Evolutionary conservation across 2,797 vertebrate species (phyloP).

Genomic region (Amblyopsis hoosieri): DNA sequence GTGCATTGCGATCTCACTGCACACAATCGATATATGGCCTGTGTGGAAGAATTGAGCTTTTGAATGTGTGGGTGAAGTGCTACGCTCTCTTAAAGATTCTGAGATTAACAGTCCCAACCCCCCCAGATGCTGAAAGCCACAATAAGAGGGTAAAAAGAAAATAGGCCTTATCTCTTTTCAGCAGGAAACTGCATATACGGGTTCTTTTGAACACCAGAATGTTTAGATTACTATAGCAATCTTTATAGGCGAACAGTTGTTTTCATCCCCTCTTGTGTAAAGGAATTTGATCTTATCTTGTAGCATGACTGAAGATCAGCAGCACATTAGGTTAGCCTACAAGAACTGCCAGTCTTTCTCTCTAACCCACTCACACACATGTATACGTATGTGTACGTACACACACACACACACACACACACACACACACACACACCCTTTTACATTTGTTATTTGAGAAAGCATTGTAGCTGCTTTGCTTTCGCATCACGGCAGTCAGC

Average conservation of each 20-base stretch:
- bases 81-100: neutral
- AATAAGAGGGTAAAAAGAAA: neutral
- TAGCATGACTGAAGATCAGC: neutral
- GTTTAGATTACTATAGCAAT: neutral
- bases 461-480: conserved; percentile 45
- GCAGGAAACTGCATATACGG: too few species aligned
- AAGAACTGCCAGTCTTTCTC: neutral
- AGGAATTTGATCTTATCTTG: too few species aligned
- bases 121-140: neutral
- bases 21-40: neutral
- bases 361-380: conserved; percentile 20
- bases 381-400: too few species aligned
- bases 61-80: conserved; percentile 1
- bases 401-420: conserved; percentile 11
- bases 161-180: neutral
- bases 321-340: neutral
- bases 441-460: conserved; percentile 9
- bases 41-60: neutral
- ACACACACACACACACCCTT: neutral
- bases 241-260: neutral
- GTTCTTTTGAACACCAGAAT: neutral
- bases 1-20: neutral
- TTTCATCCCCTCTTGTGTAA: neutral
- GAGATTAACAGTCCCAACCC: neutral
- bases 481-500: conserved; percentile 49